Evolutionary conservation across 2,888 invertebrate genomes (phyloP), one percentile per base, ranked within the genome.

Genomic region (Mechanitis mazaeus): DNA sequence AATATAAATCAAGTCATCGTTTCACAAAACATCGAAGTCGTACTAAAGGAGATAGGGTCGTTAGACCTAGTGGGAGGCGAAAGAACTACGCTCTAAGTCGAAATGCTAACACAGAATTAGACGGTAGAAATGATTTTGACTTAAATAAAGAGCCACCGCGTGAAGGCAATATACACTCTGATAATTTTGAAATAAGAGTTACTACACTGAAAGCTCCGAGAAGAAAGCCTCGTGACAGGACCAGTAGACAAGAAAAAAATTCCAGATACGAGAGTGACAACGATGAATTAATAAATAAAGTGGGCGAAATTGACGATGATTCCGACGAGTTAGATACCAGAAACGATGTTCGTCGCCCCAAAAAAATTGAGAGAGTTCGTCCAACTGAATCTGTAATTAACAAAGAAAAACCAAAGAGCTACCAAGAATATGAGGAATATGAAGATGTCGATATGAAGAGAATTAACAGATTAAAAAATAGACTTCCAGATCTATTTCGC

Each of bases 391-490:
- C 61, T 28, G 60, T 58, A 5, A 54, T 45, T 5, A 55, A 45
- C 11, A 61, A 58, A 55, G 20, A 54, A 2, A 54, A 56, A 45
- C 55, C 56, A 33, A 66, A 64, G 33, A 46, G 54, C 7, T 64
- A 61, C 45, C 63, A 56, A 46, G 78, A 82, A 45, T 83, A 85
- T 65, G 73, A 75, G 3, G 81, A 84, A 45, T 88, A 84, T 69
- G 82, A 81, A 60, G 85, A 84, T 60, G 83, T 83, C 82, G 86
- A 84, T 61, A 83, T 83, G 83, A 81, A 79, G 66, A 77, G 84
- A 54, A 75, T 83, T 3, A 72, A 78, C 50, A 77, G 69, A 45
- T 76, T 83, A n/a, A 83, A 81, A 68, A 76, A 73, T 38, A 82
- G 79, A 68, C 65, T 84, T 45, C 82, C 85, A 0, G 67, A 65